Percentiles rank a stretch among this genome's conserved stretches.
phyloP scores from a whole-genome alignment of 2,888 invertebrate genomes.

The Hyppa rectilinea region DNA sequence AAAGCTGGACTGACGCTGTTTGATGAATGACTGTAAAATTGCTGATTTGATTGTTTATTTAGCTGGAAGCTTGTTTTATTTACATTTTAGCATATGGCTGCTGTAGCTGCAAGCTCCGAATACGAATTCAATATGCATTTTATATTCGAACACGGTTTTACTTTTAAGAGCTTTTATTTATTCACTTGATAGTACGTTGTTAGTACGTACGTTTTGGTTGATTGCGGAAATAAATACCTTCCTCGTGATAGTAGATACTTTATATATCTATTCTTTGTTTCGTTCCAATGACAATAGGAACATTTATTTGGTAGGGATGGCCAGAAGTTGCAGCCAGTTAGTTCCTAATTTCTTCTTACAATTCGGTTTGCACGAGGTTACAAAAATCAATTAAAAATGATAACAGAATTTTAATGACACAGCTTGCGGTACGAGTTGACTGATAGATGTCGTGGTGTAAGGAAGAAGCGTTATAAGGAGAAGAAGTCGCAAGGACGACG shows the following conservation, averaged over 20 bases:
- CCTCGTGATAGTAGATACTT: too few relatives aligned
- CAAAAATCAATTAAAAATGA: neutral
- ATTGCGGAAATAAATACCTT: neutral
- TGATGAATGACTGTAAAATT: neutral
- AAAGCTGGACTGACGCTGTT: neutral
- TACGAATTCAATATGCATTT: slow-evolving; percentile 1
- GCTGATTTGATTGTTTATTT: neutral
- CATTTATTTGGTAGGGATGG: neutral
- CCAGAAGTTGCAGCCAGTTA: neutral
- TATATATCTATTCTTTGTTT: too few relatives aligned
- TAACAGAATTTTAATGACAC: neutral
- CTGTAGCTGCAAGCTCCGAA: neutral
- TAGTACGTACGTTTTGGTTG: neutral
- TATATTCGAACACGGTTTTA: neutral
- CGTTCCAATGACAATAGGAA: neutral
- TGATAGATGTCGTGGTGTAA: too few relatives aligned
- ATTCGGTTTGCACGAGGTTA: neutral
- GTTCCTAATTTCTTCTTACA: neutral
- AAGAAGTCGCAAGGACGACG: too few relatives aligned
- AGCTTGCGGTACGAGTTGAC: too few relatives aligned
- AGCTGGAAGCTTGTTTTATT: neutral
- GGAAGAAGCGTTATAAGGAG: too few relatives aligned
- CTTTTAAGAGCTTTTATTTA: neutral
- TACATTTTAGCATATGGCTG: neutral
- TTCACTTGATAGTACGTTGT: too few relatives aligned